phyloP scores from a whole-genome alignment of 2,113 vertebrate genomes.

The Platycercus adscitus region DNA sequence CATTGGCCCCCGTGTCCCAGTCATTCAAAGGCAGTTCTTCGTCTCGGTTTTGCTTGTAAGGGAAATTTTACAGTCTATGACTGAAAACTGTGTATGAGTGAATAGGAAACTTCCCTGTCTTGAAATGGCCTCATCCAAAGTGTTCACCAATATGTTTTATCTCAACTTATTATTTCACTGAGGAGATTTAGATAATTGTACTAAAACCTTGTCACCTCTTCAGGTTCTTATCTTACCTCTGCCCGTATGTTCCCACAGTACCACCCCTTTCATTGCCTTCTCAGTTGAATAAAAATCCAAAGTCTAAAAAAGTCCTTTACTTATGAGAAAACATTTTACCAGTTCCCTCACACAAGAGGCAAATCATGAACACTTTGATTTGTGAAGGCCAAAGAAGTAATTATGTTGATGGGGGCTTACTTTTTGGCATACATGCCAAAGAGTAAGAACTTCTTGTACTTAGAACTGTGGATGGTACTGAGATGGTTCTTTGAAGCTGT shows the following conservation, averaged over 20 bases:
- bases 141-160: not conserved
- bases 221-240: not conserved
- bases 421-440: not conserved
- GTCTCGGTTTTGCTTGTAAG: not conserved
- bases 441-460: not conserved
- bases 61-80: not conserved
- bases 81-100: not conserved
- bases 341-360: not conserved
- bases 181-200: not conserved
- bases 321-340: not conserved
- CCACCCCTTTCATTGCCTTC: not conserved
- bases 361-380: not conserved
- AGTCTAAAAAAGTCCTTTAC: not conserved
- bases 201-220: not conserved
- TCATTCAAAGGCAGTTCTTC: not conserved
- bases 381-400: not conserved
- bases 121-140: not conserved
- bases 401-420: not conserved
- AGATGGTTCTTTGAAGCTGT: not conserved
- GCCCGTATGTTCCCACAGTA: not conserved
- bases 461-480: not conserved
- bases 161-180: not conserved
- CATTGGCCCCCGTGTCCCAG: not conserved
- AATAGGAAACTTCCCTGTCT: not conserved
- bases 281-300: not conserved